phyloP scores from a whole-genome alignment of 2,113 vertebrate species.

The Ophiodon elongatus region DNA sequence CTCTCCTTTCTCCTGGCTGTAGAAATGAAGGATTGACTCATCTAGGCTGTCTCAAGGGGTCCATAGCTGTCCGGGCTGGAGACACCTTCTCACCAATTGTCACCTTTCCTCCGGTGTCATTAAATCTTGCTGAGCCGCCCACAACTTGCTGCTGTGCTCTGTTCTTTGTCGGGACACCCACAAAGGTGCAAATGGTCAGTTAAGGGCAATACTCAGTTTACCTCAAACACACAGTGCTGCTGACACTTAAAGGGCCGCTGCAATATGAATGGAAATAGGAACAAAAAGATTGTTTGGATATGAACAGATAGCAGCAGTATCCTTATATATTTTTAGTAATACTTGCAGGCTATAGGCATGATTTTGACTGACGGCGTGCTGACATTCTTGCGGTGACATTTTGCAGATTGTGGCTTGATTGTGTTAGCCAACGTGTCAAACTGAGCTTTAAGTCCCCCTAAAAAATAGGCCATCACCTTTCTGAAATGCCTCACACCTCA shows the following conservation, averaged over 20 bases:
- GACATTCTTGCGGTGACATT: constrained; percentile 25
- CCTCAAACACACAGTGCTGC: neutral
- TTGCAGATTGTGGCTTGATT: constrained; percentile 14
- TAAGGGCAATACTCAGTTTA: constrained; percentile 48
- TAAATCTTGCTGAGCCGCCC: constrained; percentile 60
- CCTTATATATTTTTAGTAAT: neutral
- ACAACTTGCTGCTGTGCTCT: constrained; percentile 20
- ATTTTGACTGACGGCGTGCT: neutral
- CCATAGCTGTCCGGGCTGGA: constrained; percentile 68
- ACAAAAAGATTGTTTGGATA: no score
- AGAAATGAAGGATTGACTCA: constrained; percentile 82
- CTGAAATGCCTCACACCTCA: constrained; percentile 11
- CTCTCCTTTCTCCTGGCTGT: constrained; percentile 69
- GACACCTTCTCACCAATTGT: constrained; percentile 74
- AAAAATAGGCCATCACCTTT: constrained; percentile 26
- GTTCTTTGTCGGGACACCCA: constrained; percentile 14
- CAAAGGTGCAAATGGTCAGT: constrained; percentile 11
- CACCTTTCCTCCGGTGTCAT: constrained; percentile 66
- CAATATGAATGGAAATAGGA: neutral
- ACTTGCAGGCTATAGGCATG: neutral
- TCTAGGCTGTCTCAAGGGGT: constrained; percentile 74
- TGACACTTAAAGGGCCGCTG: neutral
- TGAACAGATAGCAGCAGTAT: neutral
- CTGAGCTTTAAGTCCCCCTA: constrained; percentile 2
- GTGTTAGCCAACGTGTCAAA: constrained; percentile 24